These are phyloP conservation scores for Megastigmus dorsalis DNA, from an alignment of 2,888 invertebrate genomes.

Conservation along the genomic window DNA sequence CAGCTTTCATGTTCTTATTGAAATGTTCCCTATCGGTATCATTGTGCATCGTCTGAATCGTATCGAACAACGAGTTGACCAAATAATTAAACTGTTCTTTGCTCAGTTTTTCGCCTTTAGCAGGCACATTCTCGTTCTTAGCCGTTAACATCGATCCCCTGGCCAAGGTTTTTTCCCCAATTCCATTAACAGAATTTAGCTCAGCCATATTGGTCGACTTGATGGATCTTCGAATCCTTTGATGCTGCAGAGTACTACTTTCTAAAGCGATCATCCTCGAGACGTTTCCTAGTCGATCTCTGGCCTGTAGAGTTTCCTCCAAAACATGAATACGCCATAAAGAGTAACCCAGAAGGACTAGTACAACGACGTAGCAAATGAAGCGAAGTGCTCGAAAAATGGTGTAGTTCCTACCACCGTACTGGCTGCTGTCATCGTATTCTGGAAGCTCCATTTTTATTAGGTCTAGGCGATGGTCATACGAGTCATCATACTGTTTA, in stretches of 20 bases:
- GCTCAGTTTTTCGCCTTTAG: not conserved
- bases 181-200: not conserved
- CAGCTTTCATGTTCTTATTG: conserved; percentile 41
- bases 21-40: conserved; percentile 39
- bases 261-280: not conserved
- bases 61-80: conserved; percentile 32
- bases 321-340: conserved; percentile 44
- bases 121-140: conserved; percentile 9
- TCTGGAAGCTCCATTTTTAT: conserved; percentile 44
- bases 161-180: not conserved
- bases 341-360: conserved; percentile 28
- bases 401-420: not conserved
- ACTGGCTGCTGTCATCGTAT: conserved; percentile 10
- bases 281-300: conserved; percentile 16
- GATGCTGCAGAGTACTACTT: not conserved
- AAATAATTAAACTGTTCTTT: conserved; percentile 22
- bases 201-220: not conserved
- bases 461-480: conserved; percentile 18
- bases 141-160: conserved; percentile 10
- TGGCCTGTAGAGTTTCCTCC: conserved; percentile 13
- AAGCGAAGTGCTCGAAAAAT: conserved; percentile 9
- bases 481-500: not conserved
- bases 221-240: not conserved
- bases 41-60: conserved; percentile 37
- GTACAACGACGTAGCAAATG: not conserved